Evolutionary conservation across 2,888 invertebrate species (phyloP).

Genomic region (Auanema freiburgensis): DNA sequence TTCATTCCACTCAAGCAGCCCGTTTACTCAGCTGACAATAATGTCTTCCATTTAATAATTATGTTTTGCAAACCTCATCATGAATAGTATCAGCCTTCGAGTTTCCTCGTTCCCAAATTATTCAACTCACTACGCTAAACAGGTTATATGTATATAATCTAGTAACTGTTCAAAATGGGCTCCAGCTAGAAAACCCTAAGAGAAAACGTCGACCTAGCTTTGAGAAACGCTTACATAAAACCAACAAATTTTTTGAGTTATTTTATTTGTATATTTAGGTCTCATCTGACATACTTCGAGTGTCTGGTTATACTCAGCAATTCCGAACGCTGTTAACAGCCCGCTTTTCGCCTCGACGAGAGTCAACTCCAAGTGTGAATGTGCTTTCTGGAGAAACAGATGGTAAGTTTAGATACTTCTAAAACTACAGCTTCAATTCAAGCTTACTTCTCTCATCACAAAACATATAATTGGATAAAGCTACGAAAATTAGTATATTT

Average conservation of each 20-base stretch:
- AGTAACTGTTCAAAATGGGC: too few relatives aligned
- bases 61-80: too few relatives aligned
- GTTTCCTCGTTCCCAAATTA: too few relatives aligned
- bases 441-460: neutral
- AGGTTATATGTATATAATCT: too few relatives aligned
- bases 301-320: slow-evolving; percentile 62
- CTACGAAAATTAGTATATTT: neutral
- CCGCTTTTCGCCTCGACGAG: slow-evolving; percentile 43
- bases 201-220: too few relatives aligned
- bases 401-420: slow-evolving; percentile 18
- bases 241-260: slow-evolving; percentile 3
- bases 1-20: too few relatives aligned
- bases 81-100: too few relatives aligned
- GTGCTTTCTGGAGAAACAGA: slow-evolving; percentile 24
- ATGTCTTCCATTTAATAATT: too few relatives aligned
- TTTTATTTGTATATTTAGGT: slow-evolving; percentile 44
- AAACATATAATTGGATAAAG: neutral
- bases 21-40: too few relatives aligned
- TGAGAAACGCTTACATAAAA: too few relatives aligned
- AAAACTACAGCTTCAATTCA: neutral
- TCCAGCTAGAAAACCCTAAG: too few relatives aligned
- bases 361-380: slow-evolving; percentile 39
- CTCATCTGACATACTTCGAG: slow-evolving; percentile 59
- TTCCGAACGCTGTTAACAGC: slow-evolving; percentile 58
- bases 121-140: too few relatives aligned